Evolutionary conservation across 2,113 vertebrate species (phyloP).

Genomic region (Marmota flaviventris): DNA sequence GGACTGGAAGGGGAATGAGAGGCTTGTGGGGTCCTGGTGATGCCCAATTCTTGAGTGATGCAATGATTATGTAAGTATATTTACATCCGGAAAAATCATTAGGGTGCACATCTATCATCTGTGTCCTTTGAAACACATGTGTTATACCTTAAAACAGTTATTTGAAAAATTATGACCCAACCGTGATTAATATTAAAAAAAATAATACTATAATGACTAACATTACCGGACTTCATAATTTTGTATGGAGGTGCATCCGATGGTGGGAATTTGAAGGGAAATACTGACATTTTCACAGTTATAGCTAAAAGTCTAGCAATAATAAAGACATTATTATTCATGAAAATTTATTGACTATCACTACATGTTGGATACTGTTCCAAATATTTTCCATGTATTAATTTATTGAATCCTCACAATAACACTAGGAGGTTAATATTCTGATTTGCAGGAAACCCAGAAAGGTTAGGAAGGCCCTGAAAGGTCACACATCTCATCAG

Average conservation of each 20-base stretch:
- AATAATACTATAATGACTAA: background rate
- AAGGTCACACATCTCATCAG: background rate
- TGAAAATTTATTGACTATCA: background rate
- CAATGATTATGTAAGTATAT: background rate
- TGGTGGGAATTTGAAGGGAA: background rate
- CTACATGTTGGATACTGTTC: background rate
- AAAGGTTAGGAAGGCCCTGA: background rate
- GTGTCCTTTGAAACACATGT: background rate
- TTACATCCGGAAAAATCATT: background rate
- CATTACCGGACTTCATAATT: background rate
- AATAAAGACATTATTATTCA: background rate
- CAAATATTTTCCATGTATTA: background rate
- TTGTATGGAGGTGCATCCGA: background rate
- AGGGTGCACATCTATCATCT: background rate
- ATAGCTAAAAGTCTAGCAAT: background rate
- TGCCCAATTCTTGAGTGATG: background rate
- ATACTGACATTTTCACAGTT: background rate
- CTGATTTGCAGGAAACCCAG: background rate
- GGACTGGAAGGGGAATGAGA: background rate
- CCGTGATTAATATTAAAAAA: background rate
- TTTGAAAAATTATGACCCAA: background rate
- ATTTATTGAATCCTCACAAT: background rate
- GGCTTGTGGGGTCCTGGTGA: background rate
- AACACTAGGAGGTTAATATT: background rate
- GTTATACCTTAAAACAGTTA: background rate